phyloP scores from a whole-genome alignment of 2,888 invertebrate species.

The Matsumyia berberina region DNA sequence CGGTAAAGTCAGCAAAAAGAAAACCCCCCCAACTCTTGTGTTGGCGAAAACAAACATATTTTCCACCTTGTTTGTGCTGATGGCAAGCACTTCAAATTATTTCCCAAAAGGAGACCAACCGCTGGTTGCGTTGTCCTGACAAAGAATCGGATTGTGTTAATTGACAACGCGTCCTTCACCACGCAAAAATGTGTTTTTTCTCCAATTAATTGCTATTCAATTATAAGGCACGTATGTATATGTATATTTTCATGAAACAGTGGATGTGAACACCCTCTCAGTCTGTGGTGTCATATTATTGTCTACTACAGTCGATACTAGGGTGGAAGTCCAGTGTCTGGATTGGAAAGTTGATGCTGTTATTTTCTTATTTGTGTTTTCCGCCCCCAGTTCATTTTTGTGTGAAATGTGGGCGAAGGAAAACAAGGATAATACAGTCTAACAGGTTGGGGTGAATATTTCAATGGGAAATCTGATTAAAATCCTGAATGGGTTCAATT shows the following conservation, averaged over 20 bases:
- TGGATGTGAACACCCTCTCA: not conserved
- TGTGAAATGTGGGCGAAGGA: not conserved
- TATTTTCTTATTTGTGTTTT: not conserved
- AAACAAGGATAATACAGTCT: not conserved
- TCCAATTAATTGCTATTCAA: constrained; percentile 19
- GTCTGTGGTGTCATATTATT: not conserved
- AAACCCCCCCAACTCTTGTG: not conserved
- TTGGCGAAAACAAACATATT: not conserved
- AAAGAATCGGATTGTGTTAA: constrained; percentile 6
- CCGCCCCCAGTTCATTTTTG: not conserved
- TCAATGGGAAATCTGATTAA: not conserved
- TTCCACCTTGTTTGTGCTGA: not conserved
- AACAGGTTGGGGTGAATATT: not conserved
- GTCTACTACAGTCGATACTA: not conserved
- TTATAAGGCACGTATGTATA: constrained; percentile 14
- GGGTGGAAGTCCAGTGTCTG: not conserved
- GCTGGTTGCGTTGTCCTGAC: not conserved
- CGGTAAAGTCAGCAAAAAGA: not conserved
- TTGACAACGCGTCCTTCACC: constrained; percentile 9
- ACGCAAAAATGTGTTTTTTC: not conserved
- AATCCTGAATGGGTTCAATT: constrained; percentile 1
- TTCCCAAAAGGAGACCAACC: not conserved
- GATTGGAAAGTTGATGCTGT: not conserved
- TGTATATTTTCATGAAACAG: not conserved
- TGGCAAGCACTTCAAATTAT: not conserved